phyloP scores from a whole-genome alignment of 2,113 vertebrate species.

The Pseudopodoces humilis region DNA sequence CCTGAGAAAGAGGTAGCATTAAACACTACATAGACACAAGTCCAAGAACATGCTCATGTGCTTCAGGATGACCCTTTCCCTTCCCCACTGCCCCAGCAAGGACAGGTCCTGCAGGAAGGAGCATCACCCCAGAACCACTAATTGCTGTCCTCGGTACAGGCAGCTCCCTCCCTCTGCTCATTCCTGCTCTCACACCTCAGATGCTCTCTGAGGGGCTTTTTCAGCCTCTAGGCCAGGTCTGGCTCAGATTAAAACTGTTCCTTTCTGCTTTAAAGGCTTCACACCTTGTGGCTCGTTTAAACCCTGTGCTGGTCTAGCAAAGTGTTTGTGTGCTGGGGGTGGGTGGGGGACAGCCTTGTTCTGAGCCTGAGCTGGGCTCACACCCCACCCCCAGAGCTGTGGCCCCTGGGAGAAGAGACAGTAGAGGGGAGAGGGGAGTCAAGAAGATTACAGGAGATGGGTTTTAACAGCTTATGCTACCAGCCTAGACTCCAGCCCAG shows the following conservation, averaged over 20 bases:
- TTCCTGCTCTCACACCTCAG: background rate
- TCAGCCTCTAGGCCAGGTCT: background rate
- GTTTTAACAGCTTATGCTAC: background rate
- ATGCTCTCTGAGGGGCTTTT: background rate
- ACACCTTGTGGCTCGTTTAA: background rate
- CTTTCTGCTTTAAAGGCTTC: background rate
- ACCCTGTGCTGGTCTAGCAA: background rate
- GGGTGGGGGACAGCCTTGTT: background rate
- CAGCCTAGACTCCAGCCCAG: background rate
- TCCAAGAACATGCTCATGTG: background rate
- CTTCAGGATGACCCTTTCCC: background rate
- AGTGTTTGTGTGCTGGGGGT: too few species aligned
- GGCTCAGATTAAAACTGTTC: background rate
- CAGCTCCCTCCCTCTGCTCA: background rate
- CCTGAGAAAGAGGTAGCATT: background rate
- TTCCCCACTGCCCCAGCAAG: background rate
- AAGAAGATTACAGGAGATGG: background rate
- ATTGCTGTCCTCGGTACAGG: fast-evolving
- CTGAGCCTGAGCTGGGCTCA: background rate
- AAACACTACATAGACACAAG: background rate
- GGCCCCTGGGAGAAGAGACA: background rate
- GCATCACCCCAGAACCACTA: fast-evolving
- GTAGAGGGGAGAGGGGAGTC: background rate
- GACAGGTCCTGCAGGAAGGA: background rate
- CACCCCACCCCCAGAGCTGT: background rate